phyloP scores from a whole-genome alignment of 1,140 invertebrate species.

The Drosophila micromelanica region DNA sequence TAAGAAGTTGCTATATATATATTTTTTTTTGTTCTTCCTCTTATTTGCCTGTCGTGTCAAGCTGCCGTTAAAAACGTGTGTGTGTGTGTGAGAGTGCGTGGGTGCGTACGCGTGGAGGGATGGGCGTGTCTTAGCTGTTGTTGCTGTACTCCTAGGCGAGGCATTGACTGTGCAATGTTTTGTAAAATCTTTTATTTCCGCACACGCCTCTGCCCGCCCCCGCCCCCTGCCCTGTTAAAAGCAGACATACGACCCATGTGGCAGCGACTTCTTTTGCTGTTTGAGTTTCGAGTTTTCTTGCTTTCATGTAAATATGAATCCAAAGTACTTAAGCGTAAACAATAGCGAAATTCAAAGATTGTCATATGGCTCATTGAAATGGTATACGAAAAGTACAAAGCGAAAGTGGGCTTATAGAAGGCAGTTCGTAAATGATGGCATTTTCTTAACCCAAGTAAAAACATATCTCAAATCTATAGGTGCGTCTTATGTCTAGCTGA shows the following conservation, averaged over 20 bases:
- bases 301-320: constrained; percentile 66
- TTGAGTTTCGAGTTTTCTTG: constrained; percentile 50
- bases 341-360: constrained; percentile 38
- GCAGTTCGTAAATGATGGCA: not conserved
- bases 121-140: constrained; percentile 57
- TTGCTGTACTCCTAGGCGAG: constrained; percentile 51
- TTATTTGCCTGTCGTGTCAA: constrained; percentile 73
- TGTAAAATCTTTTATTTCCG: constrained; percentile 78
- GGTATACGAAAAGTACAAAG: constrained; percentile 6
- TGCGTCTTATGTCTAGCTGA: too few relatives aligned
- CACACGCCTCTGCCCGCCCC: not conserved
- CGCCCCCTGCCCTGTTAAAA: not conserved
- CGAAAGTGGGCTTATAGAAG: not conserved
- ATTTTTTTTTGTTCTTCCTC: constrained; percentile 12
- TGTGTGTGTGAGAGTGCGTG: not conserved
- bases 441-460: not conserved
- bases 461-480: not conserved
- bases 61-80: constrained; percentile 67
- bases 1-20: constrained; percentile 26
- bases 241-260: constrained; percentile 37
- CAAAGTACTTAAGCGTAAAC: constrained; percentile 61
- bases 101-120: constrained; percentile 4
- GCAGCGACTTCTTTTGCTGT: constrained; percentile 31
- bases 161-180: constrained; percentile 60
- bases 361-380: constrained; percentile 44